These are phyloP conservation scores for Mungos mungo DNA, from an alignment of 2,113 vertebrate genomes.

Conservation along the genomic window DNA sequence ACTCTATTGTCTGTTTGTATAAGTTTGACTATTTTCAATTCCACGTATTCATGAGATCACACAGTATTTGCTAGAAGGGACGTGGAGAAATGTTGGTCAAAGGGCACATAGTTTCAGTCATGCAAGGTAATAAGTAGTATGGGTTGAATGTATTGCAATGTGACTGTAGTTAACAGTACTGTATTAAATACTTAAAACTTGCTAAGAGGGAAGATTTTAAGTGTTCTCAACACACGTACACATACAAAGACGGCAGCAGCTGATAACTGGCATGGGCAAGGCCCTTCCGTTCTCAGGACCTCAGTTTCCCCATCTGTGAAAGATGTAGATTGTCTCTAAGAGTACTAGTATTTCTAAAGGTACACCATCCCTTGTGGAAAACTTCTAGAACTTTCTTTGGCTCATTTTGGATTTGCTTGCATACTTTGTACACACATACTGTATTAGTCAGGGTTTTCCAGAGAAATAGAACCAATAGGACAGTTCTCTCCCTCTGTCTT, in stretches of 20 bases:
- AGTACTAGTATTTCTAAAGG: not conserved
- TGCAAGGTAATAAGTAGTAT: not conserved
- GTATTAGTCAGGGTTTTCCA: not conserved
- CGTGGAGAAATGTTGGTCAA: not conserved
- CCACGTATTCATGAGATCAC: not conserved
- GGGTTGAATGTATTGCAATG: not conserved
- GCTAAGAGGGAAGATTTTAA: not conserved
- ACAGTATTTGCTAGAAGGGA: not conserved
- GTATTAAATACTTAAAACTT: not conserved
- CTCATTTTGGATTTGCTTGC: not conserved
- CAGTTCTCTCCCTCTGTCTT: not conserved
- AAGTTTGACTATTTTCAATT: not conserved
- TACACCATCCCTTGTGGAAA: not conserved
- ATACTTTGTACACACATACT: not conserved
- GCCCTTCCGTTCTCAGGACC: not conserved
- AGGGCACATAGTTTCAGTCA: not conserved
- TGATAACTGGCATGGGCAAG: not conserved
- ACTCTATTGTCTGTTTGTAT: not conserved
- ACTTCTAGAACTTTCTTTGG: not conserved
- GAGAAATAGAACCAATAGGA: not conserved
- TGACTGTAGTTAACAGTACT: not conserved
- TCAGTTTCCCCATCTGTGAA: not conserved
- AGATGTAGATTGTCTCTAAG: not conserved
- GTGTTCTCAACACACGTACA: not conserved
- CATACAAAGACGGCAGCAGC: not conserved